Evolutionary conservation across 2,888 invertebrate species (phyloP).

Genomic region (Epinotia nisella): DNA sequence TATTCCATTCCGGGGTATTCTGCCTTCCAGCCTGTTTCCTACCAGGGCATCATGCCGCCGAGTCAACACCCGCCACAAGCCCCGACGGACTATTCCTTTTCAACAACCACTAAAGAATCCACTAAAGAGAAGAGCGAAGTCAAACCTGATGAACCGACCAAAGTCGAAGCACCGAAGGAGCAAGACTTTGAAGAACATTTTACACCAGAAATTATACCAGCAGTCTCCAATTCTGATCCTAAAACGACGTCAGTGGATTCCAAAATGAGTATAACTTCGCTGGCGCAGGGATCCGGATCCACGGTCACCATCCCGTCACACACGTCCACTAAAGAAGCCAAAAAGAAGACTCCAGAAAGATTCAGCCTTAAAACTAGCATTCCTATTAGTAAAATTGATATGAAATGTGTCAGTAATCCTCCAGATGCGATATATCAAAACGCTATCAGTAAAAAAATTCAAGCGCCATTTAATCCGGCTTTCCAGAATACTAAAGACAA

Average conservation of each 20-base stretch:
- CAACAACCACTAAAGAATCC: conserved; percentile 52
- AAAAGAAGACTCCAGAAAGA: conserved; percentile 70
- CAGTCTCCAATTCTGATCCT: conserved; percentile 55
- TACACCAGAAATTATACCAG: conserved; percentile 67
- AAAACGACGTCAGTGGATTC: conserved; percentile 57
- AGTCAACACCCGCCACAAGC: conserved; percentile 53
- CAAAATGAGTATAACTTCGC: conserved; percentile 68
- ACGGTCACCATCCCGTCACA: conserved; percentile 62
- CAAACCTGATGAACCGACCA: conserved; percentile 49
- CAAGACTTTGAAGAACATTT: conserved; percentile 77
- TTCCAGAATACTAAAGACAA: conserved; percentile 56
- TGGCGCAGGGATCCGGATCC: conserved; percentile 69
- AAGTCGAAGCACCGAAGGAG: conserved; percentile 49
- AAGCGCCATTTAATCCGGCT: conserved; percentile 57
- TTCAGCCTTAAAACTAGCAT: conserved; percentile 81
- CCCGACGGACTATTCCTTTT: conserved; percentile 58
- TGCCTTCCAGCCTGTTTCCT: conserved; percentile 76
- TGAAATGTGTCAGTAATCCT: conserved; percentile 71
- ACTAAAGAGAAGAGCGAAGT: conserved; percentile 51
- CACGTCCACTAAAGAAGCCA: conserved; percentile 59
- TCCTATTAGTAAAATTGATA: conserved; percentile 79
- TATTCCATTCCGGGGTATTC: conserved; percentile 79
- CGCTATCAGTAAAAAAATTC: conserved; percentile 51
- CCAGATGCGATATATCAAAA: conserved; percentile 60
- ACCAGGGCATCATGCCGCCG: conserved; percentile 58